Base-by-base conservation (phyloP, 2,888 invertebrate species). In the Halictus ligatus region DNA sequence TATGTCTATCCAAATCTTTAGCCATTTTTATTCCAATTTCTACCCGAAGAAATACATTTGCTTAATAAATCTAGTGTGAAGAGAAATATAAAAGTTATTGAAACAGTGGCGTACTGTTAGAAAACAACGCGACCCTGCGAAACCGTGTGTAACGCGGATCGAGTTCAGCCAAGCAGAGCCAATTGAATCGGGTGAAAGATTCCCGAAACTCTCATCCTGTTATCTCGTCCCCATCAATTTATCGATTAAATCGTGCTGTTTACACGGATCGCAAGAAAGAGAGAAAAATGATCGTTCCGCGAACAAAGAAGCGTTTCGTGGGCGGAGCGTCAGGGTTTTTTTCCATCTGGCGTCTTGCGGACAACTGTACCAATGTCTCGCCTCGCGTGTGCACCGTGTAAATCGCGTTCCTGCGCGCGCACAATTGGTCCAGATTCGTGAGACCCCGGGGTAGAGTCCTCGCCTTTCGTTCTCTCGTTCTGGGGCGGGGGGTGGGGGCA, bases 401-500 rank as follows among this genome's bases (percentile, higher is more conserved):
- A 86, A 86, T 78, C 87, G 73, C 71, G 74, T 75, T 76, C 58
- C 43, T 85, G 87, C 89, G 85, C 89, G 92, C 91, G 88, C 89
- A 89, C 85, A 67, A 75, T 75, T 85, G 88, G 87, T 88, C 87
- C 88, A 89, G 87, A 89, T 91, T 90, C 85, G 83, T 77, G 54
- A 43, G 67, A 67, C 67, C 71, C 40, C 60, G 69, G 74, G 76
- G 71, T 58, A 58, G 58, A n/a, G 12, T 80, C 71, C 78, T 81
- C 81, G 77, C 78, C 35, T 86, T 72, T 77, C 40, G 43, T 48
- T 46, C 58, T n/a, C 58, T 58, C 81, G 35, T 29, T 79, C 78
- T 75, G 60, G 80, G 82, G 0, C 35, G 4, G 35, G 35, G 35
- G 35, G 35, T 5, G 35, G 35, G 35, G 35, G 0, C 0, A 35